Evolutionary conservation across 2,888 invertebrate species (phyloP).

Genomic region (Formica aserva): DNA sequence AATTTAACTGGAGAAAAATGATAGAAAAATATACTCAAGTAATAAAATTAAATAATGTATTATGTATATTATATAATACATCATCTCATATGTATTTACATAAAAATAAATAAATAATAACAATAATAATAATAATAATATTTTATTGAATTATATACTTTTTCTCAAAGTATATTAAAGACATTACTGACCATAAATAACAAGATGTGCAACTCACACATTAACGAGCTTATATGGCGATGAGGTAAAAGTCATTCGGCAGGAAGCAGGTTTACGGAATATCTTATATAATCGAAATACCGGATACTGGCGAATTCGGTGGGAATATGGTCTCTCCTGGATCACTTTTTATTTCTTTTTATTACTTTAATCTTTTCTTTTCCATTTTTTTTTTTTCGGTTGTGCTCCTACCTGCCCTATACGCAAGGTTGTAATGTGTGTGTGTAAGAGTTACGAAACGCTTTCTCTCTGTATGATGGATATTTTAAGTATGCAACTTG

Average conservation of each 20-base stretch:
- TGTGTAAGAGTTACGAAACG: constrained; percentile 79
- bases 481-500: constrained; percentile 77
- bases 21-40: too few relatives aligned
- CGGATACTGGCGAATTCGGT: constrained; percentile 12
- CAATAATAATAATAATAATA: background rate
- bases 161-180: background rate
- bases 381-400: background rate
- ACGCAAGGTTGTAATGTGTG: constrained; percentile 37
- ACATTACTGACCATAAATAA: background rate
- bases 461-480: constrained; percentile 83
- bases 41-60: background rate
- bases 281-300: constrained; percentile 49
- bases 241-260: constrained; percentile 5
- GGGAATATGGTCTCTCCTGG: background rate
- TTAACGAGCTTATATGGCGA: background rate
- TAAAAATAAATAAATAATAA: background rate
- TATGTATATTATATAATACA: too few relatives aligned
- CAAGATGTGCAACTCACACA: background rate
- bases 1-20: background rate
- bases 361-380: constrained; percentile 16
- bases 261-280: background rate
- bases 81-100: background rate
- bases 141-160: background rate
- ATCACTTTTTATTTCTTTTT: constrained; percentile 20
- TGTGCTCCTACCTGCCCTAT: constrained; percentile 24